Percentiles rank a stretch among this genome's conserved stretches.
Conservation (phyloP, 2,888 invertebrate genomes). For the Barypeithes pellucidus region DNA sequence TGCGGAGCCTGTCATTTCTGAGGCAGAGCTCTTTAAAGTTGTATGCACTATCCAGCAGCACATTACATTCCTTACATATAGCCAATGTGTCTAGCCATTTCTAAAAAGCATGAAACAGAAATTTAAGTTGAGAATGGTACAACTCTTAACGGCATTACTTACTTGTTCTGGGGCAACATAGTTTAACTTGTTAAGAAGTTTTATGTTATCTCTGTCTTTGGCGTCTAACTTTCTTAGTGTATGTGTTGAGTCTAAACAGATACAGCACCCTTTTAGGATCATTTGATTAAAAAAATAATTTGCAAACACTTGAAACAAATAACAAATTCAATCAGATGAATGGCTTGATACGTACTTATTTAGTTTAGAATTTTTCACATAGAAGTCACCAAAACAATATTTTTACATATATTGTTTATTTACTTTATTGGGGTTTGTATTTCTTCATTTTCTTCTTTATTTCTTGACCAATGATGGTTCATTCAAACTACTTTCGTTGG, state of each 20-base stretch:
- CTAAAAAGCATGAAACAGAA: constrained; percentile 40
- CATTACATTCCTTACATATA: constrained; percentile 56
- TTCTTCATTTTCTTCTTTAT: background rate
- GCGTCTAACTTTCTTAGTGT: constrained; percentile 40
- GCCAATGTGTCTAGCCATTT: constrained; percentile 55
- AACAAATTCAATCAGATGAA: background rate
- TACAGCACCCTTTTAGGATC: constrained; percentile 46
- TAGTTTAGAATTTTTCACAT: too few species aligned
- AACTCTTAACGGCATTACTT: constrained; percentile 24
- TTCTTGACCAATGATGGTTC: background rate
- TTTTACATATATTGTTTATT: background rate
- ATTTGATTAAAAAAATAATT: background rate
- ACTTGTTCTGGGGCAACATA: constrained; percentile 57
- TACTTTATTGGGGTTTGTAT: background rate
- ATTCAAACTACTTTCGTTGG: background rate
- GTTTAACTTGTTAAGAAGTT: constrained; percentile 52
- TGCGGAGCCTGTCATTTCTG: constrained; percentile 40
- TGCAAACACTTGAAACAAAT: background rate
- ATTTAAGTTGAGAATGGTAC: background rate
- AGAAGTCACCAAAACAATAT: too few species aligned
- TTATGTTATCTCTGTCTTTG: constrained; percentile 45
- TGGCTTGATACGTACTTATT: background rate
- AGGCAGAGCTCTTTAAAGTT: constrained; percentile 57
- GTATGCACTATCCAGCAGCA: constrained; percentile 52
- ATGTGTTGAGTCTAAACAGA: constrained; percentile 53